Percentiles rank a stretch among this genome's conserved stretches.
phyloP scores from a whole-genome alignment of 2,797 vertebrate genomes.

The Scolopax bukidnonensis region DNA sequence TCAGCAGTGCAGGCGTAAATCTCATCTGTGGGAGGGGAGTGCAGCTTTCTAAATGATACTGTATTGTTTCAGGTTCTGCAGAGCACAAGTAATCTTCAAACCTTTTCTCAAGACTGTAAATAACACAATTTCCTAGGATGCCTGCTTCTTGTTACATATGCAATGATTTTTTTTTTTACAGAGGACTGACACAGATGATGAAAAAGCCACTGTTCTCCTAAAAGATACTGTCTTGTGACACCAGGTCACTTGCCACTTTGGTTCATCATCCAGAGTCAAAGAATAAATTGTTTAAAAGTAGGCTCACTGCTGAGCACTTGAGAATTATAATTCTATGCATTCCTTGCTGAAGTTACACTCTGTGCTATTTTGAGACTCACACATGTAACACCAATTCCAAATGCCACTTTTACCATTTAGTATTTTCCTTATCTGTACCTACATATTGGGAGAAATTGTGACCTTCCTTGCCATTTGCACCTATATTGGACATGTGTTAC shows the following conservation, averaged over 20 bases:
- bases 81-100: neutral
- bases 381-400: neutral
- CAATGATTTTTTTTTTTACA: neutral
- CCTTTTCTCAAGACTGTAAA: neutral
- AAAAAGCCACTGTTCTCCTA: neutral
- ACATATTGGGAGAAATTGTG: neutral
- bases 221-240: neutral
- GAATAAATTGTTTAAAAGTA: neutral
- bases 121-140: neutral
- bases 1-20: accelerated
- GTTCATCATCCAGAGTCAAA: neutral
- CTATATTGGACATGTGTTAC: neutral
- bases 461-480: neutral
- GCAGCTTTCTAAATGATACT: neutral
- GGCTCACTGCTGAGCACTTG: neutral
- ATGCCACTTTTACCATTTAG: neutral
- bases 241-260: neutral
- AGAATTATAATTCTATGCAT: too few relatives aligned
- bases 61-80: neutral
- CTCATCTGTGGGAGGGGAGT: neutral
- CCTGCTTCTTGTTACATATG: neutral
- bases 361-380: neutral
- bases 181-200: neutral
- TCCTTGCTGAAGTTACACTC: neutral
- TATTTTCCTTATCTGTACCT: too few relatives aligned